Percentiles rank a stretch among this genome's conserved stretches.
These are phyloP conservation scores for Astropecten irregularis DNA, from an alignment of 53 echinoderm and acorn worm species.

Conservation along the genomic window DNA sequence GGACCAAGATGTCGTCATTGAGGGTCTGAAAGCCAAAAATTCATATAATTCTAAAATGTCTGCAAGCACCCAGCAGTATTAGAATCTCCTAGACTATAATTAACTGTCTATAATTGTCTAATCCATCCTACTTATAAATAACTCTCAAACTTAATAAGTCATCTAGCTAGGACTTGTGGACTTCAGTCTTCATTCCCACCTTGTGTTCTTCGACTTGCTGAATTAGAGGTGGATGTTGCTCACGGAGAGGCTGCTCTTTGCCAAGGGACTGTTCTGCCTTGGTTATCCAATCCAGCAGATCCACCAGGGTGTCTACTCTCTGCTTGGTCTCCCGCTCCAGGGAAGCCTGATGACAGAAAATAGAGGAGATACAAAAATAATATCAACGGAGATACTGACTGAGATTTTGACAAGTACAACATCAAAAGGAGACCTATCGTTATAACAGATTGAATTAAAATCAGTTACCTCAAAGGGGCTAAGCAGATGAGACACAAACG, in stretches of 20 bases:
- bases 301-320: slow-evolving; percentile 59
- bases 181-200: slow-evolving; percentile 63
- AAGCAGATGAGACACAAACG: too few species aligned
- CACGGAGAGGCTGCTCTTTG: slow-evolving; percentile 83
- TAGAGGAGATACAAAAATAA: too few species aligned
- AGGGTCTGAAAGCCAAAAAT: slow-evolving; percentile 79
- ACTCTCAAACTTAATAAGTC: too few species aligned
- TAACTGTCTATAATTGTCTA: too few species aligned
- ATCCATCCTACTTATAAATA: too few species aligned
- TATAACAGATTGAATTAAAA: too few species aligned
- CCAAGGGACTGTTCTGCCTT: slow-evolving; percentile 83
- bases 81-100: too few species aligned
- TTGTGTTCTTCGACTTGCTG: slow-evolving; percentile 88
- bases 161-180: too few species aligned
- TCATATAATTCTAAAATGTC: too few species aligned
- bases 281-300: slow-evolving; percentile 89
- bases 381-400: neutral
- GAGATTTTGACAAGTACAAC: neutral
- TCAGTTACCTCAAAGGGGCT: too few species aligned
- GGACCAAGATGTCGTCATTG: slow-evolving; percentile 91
- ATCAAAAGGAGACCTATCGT: too few species aligned
- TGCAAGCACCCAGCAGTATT: too few species aligned
- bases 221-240: slow-evolving; percentile 66
- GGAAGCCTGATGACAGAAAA: slow-evolving; percentile 55
- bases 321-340: slow-evolving; percentile 89